Conservation (phyloP, 2,797 vertebrate species). For the Platyrinchus mystaceus region DNA sequence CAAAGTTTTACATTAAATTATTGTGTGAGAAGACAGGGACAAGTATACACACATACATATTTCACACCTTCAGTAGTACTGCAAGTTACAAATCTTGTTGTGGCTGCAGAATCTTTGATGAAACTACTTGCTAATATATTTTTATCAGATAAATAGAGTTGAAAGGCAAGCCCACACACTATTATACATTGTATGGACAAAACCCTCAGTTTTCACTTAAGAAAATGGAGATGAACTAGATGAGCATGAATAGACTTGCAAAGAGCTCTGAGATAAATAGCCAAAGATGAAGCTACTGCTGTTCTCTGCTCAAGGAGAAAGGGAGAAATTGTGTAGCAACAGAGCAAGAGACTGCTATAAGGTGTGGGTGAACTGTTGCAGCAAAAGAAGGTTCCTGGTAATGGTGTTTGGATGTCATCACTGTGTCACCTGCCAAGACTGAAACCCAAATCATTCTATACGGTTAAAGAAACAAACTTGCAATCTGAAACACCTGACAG, state of each 20-base stretch:
- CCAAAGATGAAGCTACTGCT: neutral
- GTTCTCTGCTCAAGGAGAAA: neutral
- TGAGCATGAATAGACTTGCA: neutral
- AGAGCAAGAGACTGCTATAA: neutral
- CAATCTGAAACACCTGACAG: neutral
- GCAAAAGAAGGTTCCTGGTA: neutral
- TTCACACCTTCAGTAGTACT: constrained; percentile 58
- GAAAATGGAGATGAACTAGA: neutral
- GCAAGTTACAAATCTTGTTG: constrained; percentile 63
- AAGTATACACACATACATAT: neutral
- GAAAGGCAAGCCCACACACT: constrained; percentile 44
- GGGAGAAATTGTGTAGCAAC: neutral
- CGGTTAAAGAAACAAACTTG: neutral
- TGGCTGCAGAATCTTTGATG: constrained; percentile 63
- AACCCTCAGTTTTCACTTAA: neutral
- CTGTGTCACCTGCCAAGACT: neutral
- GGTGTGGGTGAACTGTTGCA: neutral
- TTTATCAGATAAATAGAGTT: constrained; percentile 48
- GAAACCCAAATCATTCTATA: neutral
- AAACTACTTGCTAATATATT: constrained; percentile 59
- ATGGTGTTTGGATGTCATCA: neutral
- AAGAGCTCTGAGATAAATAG: neutral
- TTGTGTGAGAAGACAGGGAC: constrained; percentile 55
- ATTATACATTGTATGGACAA: constrained; percentile 5
- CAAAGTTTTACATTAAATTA: constrained; percentile 70